Percentiles rank a stretch among this genome's conserved stretches.
These are phyloP conservation scores for Tenthredo mesomela DNA, from an alignment of 2,888 invertebrate species.

Conservation along the genomic window DNA sequence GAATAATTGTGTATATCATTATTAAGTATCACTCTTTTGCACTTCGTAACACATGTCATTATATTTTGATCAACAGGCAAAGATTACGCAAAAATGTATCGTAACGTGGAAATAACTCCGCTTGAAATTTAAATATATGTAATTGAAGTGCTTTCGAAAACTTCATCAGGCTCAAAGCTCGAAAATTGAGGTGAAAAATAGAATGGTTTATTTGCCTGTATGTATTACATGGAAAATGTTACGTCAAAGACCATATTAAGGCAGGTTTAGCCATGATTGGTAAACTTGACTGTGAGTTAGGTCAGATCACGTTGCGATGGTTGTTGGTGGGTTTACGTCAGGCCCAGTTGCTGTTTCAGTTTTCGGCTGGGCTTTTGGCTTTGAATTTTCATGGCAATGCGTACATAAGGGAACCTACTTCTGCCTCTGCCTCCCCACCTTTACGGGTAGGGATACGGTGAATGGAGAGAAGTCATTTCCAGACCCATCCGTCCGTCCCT, in stretches of 20 bases:
- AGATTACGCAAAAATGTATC: too few species aligned
- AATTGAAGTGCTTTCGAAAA: neutral
- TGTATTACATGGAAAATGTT: neutral
- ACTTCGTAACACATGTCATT: too few species aligned
- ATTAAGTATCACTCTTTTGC: too few species aligned
- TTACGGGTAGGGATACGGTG: neutral
- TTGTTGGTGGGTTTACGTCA: neutral
- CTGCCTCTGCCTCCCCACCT: neutral
- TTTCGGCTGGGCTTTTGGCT: neutral
- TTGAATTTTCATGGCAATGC: neutral
- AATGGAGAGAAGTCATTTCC: slow-evolving; percentile 36
- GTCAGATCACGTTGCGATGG: neutral
- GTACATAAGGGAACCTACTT: neutral
- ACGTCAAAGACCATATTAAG: neutral
- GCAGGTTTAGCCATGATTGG: neutral
- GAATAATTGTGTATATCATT: too few species aligned
- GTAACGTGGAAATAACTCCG: too few species aligned
- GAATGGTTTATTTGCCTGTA: neutral
- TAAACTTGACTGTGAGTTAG: slow-evolving; percentile 16
- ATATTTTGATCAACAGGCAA: too few species aligned
- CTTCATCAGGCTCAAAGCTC: too few species aligned
- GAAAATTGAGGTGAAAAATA: too few species aligned
- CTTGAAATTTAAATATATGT: neutral
- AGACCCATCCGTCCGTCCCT: slow-evolving; percentile 29
- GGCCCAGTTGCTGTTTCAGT: neutral